phyloP scores from a whole-genome alignment of 2,888 invertebrate species.

The Coleophora deauratella region DNA sequence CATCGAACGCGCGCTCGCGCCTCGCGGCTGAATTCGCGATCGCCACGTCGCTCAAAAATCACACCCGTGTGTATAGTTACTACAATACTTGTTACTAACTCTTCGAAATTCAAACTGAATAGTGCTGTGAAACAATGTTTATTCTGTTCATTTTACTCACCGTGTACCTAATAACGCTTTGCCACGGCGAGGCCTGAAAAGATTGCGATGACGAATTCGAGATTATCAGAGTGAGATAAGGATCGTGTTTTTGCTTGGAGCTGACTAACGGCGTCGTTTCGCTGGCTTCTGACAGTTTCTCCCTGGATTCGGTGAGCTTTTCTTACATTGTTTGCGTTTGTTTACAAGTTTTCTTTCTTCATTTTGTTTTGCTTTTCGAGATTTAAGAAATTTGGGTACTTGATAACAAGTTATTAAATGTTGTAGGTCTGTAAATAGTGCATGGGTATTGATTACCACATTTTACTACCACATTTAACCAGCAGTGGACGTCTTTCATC shows the following conservation, averaged over 20 bases:
- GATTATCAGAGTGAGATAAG: slow-evolving; percentile 37
- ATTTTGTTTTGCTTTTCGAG: too few species aligned
- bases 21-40: slow-evolving; percentile 11
- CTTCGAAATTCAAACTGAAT: slow-evolving; percentile 12
- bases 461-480: too few species aligned
- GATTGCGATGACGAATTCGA: slow-evolving; percentile 39
- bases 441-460: too few species aligned
- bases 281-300: background rate
- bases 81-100: background rate
- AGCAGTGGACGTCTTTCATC: too few species aligned
- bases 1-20: slow-evolving; percentile 39
- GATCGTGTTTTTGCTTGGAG: slow-evolving; percentile 20
- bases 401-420: too few species aligned
- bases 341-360: too few species aligned
- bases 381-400: too few species aligned
- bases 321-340: too few species aligned
- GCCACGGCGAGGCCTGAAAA: slow-evolving; percentile 43
- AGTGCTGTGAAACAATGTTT: slow-evolving; percentile 52
- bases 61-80: slow-evolving; percentile 10
- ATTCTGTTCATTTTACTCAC: slow-evolving; percentile 61
- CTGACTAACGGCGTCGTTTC: slow-evolving; percentile 1
- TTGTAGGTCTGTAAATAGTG: too few species aligned
- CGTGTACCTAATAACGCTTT: slow-evolving; percentile 64
- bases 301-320: slow-evolving; percentile 1
- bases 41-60: slow-evolving; percentile 17